phyloP scores from a whole-genome alignment of 2,113 vertebrate genomes.

The Gadus macrocephalus region DNA sequence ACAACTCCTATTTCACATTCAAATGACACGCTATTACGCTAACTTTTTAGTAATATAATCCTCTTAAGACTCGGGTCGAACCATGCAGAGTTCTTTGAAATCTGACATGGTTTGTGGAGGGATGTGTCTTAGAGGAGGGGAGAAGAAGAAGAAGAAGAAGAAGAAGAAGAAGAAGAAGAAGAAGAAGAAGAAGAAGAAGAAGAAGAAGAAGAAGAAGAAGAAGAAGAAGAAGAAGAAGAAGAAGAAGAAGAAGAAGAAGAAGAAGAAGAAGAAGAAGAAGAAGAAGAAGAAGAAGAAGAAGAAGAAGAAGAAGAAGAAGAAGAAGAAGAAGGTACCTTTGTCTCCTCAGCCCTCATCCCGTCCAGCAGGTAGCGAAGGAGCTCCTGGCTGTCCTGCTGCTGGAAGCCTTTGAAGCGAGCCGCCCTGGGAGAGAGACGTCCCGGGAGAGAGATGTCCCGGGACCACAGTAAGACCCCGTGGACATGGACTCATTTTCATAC shows the following conservation, averaged over 20 bases:
- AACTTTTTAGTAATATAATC: too few relatives aligned
- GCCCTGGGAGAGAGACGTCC: constrained; percentile 70
- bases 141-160: constrained; percentile 5
- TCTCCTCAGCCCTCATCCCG: constrained; percentile 92
- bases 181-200: too few relatives aligned
- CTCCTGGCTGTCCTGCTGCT: constrained; percentile 98
- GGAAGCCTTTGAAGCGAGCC: constrained; percentile 91
- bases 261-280: too few relatives aligned
- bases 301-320: not conserved
- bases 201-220: not conserved
- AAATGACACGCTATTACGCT: too few relatives aligned
- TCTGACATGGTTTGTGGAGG: too few relatives aligned
- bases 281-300: too few relatives aligned
- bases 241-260: constrained; percentile 4
- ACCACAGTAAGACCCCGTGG: too few relatives aligned
- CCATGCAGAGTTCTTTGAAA: too few relatives aligned
- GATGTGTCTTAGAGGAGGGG: too few relatives aligned
- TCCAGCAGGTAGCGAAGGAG: constrained; percentile 92
- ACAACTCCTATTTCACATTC: too few relatives aligned
- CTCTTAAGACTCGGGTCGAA: too few relatives aligned
- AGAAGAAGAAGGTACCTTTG: constrained; percentile 69
- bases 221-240: not conserved
- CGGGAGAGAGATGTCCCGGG: not conserved
- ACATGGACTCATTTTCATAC: too few relatives aligned
- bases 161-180: not conserved